Evolutionary conservation across 2,888 invertebrate species (phyloP).

Genomic region (Hydropsyche betteni): DNA sequence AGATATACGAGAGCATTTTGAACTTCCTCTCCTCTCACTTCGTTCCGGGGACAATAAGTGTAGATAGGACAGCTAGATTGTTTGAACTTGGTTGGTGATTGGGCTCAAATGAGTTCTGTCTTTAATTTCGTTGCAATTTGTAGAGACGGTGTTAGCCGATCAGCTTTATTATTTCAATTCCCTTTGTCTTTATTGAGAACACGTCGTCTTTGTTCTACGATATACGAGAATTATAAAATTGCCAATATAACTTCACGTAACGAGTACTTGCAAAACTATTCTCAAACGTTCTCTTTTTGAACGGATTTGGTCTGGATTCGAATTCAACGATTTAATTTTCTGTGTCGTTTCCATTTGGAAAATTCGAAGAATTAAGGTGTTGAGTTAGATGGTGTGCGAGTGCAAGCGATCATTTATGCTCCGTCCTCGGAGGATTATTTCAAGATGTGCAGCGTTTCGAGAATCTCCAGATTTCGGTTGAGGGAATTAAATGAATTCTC

Average conservation of each 20-base stretch:
- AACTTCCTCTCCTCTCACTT: constrained; percentile 2
- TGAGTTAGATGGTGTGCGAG: background rate
- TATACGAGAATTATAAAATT: too few species aligned
- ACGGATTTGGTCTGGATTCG: too few species aligned
- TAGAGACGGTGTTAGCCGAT: constrained; percentile 26
- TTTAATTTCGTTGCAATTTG: constrained; percentile 46
- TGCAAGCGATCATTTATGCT: background rate
- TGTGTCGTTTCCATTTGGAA: too few species aligned
- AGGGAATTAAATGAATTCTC: constrained; percentile 30
- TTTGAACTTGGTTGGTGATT: constrained; percentile 36
- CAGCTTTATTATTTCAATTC: constrained; percentile 31
- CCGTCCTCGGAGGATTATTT: background rate
- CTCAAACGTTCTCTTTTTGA: too few species aligned
- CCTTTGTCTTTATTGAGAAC: constrained; percentile 26
- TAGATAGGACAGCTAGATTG: constrained; percentile 28
- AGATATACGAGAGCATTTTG: too few species aligned
- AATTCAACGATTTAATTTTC: too few species aligned
- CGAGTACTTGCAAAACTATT: too few species aligned
- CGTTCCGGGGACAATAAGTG: constrained; percentile 26
- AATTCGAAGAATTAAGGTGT: too few species aligned
- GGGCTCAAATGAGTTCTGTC: constrained; percentile 38
- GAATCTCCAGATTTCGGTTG: background rate
- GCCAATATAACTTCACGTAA: too few species aligned
- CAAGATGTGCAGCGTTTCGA: constrained; percentile 3
- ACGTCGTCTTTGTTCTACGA: background rate